Evolutionary conservation across 2,888 invertebrate genomes (phyloP).

Genomic region (Eledona agricola): DNA sequence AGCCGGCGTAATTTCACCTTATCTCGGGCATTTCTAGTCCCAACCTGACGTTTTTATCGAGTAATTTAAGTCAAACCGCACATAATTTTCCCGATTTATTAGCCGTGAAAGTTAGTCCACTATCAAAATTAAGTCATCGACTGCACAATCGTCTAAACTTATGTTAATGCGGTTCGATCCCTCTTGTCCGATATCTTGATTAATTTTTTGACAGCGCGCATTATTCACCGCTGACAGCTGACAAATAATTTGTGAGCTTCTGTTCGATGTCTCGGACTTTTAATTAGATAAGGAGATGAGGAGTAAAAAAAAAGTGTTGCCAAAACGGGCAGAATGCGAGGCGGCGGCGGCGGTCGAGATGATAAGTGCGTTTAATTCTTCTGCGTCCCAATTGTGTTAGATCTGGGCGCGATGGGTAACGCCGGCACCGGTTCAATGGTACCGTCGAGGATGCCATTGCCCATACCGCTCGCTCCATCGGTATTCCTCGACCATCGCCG

Average conservation of each 20-base stretch:
- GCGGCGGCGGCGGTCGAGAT: no score
- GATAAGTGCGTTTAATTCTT: no score
- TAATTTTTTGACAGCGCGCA: slow-evolving; percentile 26
- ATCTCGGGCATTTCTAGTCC: no score
- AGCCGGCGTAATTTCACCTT: no score
- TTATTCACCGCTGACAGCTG: slow-evolving; percentile 32
- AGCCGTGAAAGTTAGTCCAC: slow-evolving; percentile 24
- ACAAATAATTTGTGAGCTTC: slow-evolving; percentile 33
- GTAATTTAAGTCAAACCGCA: slow-evolving; percentile 19
- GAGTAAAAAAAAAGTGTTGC: no score
- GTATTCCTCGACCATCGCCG: slow-evolving; percentile 27
- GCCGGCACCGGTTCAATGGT: no score
- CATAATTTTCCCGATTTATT: slow-evolving; percentile 30
- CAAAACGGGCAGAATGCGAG: no score
- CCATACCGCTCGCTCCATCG: slow-evolving; percentile 25
- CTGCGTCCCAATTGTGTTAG: no score
- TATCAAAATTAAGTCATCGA: slow-evolving; percentile 27
- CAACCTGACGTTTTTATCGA: no score
- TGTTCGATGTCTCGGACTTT: slow-evolving; percentile 28
- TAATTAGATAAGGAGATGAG: slow-evolving; percentile 25
- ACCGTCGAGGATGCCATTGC: slow-evolving; percentile 11
- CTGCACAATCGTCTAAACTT: slow-evolving; percentile 21
- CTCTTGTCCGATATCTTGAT: slow-evolving; percentile 30
- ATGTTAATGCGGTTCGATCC: slow-evolving; percentile 26
- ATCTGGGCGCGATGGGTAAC: no score